Evolutionary conservation across 2,888 invertebrate genomes (phyloP), one percentile per base, ranked within the genome.

Genomic region (Lasioglossum vierecki): DNA sequence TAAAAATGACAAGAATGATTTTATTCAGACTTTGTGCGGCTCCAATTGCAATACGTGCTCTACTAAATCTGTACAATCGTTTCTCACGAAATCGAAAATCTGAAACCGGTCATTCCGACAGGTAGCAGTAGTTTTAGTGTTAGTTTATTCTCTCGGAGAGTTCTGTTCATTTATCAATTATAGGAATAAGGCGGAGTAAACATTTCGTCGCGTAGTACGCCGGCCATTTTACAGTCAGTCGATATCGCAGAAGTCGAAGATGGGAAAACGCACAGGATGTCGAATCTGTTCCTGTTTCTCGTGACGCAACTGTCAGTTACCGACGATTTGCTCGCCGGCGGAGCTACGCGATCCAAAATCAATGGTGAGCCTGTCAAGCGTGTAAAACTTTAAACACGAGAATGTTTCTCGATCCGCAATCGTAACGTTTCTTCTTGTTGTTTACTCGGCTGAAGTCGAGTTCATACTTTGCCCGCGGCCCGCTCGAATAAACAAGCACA

Each of bases 401-500:
- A 57, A 82, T 41, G 66, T 41, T 57, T 66, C 26, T 18, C 44
- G 18, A 60, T 4, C n/a, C 39, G 53, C 0, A 72, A 30, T 0
- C 13, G 4, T 35, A 72, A 9, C 8, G n/a, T 66, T 15, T 46
- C 39, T 11, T 66, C n/a, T 66, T n/a, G 15, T n/a, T 11, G 8
- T 18, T 73, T n/a, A 46, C 6, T 49, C 15, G 15, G 30, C n/a
- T 70, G 57, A 15, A 46, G 13, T 35, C 39, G 73, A 68, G 26
- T 60, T 66, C 35, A 73, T 63, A n/a, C 26, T 35, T 15, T 13
- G 26, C 9, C 6, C 18, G 41, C 53, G 49, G 63, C 63, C 44
- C 53, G 35, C 41, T 78, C 5, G 53, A 46, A 35, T 35, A 68
- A 72, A 66, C 71, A 66, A 85, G 76, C 76, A 41, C 66, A 60